These are phyloP conservation scores for Bhutanitis thaidina DNA, from an alignment of 2,888 invertebrate genomes.

Conservation along the genomic window DNA sequence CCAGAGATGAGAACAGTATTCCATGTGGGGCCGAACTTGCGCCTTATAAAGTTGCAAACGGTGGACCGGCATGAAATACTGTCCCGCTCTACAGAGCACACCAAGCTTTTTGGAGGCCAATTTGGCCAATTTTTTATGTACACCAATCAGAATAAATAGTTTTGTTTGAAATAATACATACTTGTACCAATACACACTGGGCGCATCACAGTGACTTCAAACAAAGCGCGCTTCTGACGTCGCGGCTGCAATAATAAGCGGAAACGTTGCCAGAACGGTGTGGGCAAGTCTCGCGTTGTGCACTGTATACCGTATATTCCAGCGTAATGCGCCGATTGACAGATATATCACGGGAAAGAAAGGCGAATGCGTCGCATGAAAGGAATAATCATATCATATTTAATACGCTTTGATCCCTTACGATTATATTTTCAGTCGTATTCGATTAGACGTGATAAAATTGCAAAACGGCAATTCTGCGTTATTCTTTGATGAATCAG, in stretches of 20 bases:
- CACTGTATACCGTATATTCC: slow-evolving; percentile 20
- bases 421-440: neutral
- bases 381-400: slow-evolving; percentile 8
- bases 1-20: too few species aligned
- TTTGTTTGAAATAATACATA: neutral
- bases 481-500: too few species aligned
- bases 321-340: slow-evolving; percentile 24
- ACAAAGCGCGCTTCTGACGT: slow-evolving; percentile 51
- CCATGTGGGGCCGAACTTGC: too few species aligned
- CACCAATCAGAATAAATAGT: too few species aligned
- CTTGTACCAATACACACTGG: slow-evolving; percentile 28
- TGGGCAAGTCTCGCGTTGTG: slow-evolving; percentile 22
- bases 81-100: too few species aligned
- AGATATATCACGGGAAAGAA: slow-evolving; percentile 25
- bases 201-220: slow-evolving; percentile 40
- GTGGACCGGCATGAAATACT: too few species aligned
- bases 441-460: too few species aligned
- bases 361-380: slow-evolving; percentile 10
- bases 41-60: too few species aligned
- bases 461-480: too few species aligned
- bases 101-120: too few species aligned
- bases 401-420: slow-evolving; percentile 5
- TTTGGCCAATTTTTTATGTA: too few species aligned
- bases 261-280: slow-evolving; percentile 45
- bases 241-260: slow-evolving; percentile 53